Evolutionary conservation across 2,888 invertebrate genomes (phyloP), one percentile per base, ranked within the genome.

Genomic region (Mythimna ferrago): DNA sequence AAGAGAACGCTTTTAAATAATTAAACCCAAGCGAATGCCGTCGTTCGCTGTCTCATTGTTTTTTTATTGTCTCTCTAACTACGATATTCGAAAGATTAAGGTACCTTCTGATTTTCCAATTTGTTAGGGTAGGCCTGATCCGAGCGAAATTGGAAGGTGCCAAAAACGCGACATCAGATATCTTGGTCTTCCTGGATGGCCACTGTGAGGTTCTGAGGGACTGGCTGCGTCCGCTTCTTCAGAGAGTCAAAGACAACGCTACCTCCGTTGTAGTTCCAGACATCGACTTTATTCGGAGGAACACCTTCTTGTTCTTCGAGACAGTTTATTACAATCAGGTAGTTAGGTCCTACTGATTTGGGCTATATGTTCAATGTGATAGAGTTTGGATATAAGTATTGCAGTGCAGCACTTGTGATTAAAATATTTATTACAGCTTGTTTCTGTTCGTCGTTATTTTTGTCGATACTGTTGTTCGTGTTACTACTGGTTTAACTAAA

Each of bases 161-260:
- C 38, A 10, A 6, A n/a, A 38, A 60, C 14, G 60, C 60, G 2
- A 21, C 6, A 38, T n/a, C n/a, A n/a, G 38, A 60, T 41, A 14
- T 60, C n/a, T 11, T 60, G 38, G 38, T 60, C 3, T 41, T 60
- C 60, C 38, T 60, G 11, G 60, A 60, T 6, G 1, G 38, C 6
- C 60, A 60, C n/a, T 60, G 60, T 6, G n/a, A 60, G n/a, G 60
- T 21, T n/a, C n/a, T 60, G 6, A 21, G 38, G n/a, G 38, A 60
- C 38, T 60, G 38, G 60, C 60, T 60, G 10, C 60, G 60, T 2
- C 60, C 60, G 0, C 38, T 60, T 6, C 26, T 60, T 2, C 38
- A 60, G 1, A 6, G 38, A 21, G 0, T 60, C 60, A 60, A 60
- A 14, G 2, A 60, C 11, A 41, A 1, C 11, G 21, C 35, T 10